Evolutionary conservation across 2,888 invertebrate species (phyloP).

Genomic region (Drosophila kanekoi): DNA sequence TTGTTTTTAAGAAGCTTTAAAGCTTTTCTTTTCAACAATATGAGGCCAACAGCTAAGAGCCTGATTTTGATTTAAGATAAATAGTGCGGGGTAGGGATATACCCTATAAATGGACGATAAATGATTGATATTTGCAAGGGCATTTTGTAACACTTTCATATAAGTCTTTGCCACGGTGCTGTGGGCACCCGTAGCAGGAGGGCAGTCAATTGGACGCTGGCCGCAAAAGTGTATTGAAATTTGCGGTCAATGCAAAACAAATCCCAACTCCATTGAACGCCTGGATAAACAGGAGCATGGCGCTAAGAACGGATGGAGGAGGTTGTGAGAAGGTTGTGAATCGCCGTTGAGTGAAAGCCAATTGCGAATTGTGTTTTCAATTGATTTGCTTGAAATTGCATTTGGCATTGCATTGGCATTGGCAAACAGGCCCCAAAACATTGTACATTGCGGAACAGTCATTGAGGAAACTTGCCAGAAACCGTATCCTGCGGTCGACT

Average conservation of each 20-base stretch:
- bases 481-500: constrained; percentile 34
- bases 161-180: constrained; percentile 30
- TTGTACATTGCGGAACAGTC: constrained; percentile 20
- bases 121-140: no score
- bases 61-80: no score
- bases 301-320: constrained; percentile 2
- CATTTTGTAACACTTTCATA: no score
- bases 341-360: constrained; percentile 58
- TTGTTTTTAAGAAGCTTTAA: no score
- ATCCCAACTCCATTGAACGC: constrained; percentile 68
- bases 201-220: constrained; percentile 57
- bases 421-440: constrained; percentile 46
- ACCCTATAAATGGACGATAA: no score
- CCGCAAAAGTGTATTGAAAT: constrained; percentile 78
- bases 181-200: neutral
- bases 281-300: constrained; percentile 46
- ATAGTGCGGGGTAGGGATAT: no score
- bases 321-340: constrained; percentile 1
- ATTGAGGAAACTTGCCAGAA: neutral
- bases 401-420: constrained; percentile 64
- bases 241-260: constrained; percentile 79
- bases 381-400: constrained; percentile 77
- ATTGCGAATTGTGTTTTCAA: constrained; percentile 75
- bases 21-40: no score
- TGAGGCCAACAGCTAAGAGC: no score